These are phyloP conservation scores for Carabus problematicus DNA, from an alignment of 2,888 invertebrate genomes.

Conservation along the genomic window DNA sequence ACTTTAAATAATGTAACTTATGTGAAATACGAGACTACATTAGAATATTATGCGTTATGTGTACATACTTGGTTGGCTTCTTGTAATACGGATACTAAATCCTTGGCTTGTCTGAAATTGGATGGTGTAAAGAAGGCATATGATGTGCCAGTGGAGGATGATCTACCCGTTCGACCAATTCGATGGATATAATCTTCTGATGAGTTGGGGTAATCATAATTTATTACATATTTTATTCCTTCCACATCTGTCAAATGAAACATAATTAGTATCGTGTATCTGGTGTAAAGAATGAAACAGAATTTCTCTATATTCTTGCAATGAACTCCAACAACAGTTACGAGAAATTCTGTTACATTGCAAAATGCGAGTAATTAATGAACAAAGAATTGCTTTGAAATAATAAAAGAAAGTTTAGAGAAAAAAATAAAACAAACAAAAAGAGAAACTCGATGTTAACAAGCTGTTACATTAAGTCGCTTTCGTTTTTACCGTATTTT, in stretches of 20 bases:
- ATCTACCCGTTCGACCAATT: slow-evolving; percentile 92
- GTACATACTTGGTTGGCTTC: slow-evolving; percentile 85
- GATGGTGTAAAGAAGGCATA: slow-evolving; percentile 94
- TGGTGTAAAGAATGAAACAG: slow-evolving; percentile 23
- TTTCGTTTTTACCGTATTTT: background rate
- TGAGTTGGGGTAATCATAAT: slow-evolving; percentile 95
- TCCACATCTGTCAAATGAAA: slow-evolving; percentile 80
- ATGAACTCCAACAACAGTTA: slow-evolving; percentile 22
- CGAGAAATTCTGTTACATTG: slow-evolving; percentile 1
- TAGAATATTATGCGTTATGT: slow-evolving; percentile 1
- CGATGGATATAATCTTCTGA: slow-evolving; percentile 96
- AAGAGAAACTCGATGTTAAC: background rate
- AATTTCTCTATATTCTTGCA: slow-evolving; percentile 15
- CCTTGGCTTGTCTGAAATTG: slow-evolving; percentile 87
- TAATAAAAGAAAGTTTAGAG: background rate
- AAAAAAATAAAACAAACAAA: background rate
- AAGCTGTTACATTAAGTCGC: background rate
- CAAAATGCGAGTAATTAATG: background rate
- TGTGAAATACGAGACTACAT: too few species aligned
- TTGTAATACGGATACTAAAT: slow-evolving; percentile 84
- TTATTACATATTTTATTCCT: slow-evolving; percentile 95
- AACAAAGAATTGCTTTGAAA: background rate
- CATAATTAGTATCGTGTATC: slow-evolving; percentile 16
- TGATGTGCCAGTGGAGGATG: slow-evolving; percentile 86
- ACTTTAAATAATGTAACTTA: too few species aligned